phyloP scores from a whole-genome alignment of 2,113 vertebrate genomes.

The Calyptommatus sinebrachiatus region DNA sequence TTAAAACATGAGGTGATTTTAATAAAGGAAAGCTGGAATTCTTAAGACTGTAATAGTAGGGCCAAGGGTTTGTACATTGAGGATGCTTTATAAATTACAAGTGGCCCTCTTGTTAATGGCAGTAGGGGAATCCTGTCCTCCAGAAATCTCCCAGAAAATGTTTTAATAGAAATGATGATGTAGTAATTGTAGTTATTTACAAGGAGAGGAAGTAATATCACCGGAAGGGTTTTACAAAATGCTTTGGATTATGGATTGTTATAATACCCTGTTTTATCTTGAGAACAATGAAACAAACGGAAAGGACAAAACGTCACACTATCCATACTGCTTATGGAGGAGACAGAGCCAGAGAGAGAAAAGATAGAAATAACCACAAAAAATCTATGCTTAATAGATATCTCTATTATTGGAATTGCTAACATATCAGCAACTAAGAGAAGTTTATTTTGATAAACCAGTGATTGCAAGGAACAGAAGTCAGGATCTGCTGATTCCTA shows the following conservation, averaged over 20 bases:
- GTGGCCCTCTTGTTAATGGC: neutral
- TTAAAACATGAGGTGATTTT: neutral
- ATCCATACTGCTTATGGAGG: neutral
- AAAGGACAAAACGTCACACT: neutral
- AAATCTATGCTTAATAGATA: neutral
- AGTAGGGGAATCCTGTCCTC: neutral
- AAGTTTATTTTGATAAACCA: neutral
- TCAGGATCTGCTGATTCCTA: neutral
- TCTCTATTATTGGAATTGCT: neutral
- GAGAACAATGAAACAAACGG: neutral
- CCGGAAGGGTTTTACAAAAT: neutral
- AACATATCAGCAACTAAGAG: neutral
- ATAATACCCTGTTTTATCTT: conserved; percentile 20
- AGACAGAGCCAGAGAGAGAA: neutral
- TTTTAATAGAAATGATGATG: neutral
- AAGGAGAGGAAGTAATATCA: neutral
- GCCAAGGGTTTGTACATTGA: fast-evolving
- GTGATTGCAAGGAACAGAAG: conserved; percentile 1
- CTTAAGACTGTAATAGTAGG: neutral
- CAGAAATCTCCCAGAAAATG: conserved; percentile 6
- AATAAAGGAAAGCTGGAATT: conserved; percentile 3
- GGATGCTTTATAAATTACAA: neutral
- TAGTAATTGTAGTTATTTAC: conserved; percentile 8
- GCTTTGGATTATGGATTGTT: neutral
- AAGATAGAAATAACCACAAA: neutral